Conservation (phyloP, 2,113 vertebrate species). For the Nannobrachium achirus region DNA sequence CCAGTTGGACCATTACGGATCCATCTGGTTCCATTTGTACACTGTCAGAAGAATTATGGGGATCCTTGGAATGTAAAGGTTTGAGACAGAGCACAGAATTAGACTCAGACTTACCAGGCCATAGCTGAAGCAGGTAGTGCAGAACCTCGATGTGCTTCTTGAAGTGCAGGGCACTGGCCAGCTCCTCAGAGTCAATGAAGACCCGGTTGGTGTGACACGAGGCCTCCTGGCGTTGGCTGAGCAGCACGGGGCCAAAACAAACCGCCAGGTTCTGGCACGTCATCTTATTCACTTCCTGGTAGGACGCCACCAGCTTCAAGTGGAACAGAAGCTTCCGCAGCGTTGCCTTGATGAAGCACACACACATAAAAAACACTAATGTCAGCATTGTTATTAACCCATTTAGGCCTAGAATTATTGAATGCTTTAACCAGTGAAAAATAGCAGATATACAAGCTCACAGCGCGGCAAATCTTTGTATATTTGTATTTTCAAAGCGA, state of each 20-base stretch:
- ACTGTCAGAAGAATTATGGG: no score
- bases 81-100: background rate
- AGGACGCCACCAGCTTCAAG: constrained; percentile 93
- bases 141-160: constrained; percentile 99
- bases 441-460: no score
- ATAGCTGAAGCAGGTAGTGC: constrained; percentile 96
- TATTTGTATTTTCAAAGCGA: no score
- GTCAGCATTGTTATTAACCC: no score
- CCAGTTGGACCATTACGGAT: no score
- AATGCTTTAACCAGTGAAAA: no score
- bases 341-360: constrained; percentile 81
- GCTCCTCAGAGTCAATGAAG: constrained; percentile 96
- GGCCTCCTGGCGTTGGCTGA: constrained; percentile 94
- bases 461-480: no score
- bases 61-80: no score
- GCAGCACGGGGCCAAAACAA: constrained; percentile 94
- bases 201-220: constrained; percentile 91
- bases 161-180: constrained; percentile 96
- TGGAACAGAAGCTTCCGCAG: constrained; percentile 93
- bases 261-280: constrained; percentile 98
- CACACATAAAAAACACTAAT: background rate
- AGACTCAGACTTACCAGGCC: constrained; percentile 87
- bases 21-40: no score
- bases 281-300: constrained; percentile 97
- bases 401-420: no score